A percentile compares a stretch with the other conserved stretches of the same genome.
Evolutionary conservation across 2,113 vertebrate genomes (phyloP).

Genomic region (Phylloscopus trochiloides): DNA sequence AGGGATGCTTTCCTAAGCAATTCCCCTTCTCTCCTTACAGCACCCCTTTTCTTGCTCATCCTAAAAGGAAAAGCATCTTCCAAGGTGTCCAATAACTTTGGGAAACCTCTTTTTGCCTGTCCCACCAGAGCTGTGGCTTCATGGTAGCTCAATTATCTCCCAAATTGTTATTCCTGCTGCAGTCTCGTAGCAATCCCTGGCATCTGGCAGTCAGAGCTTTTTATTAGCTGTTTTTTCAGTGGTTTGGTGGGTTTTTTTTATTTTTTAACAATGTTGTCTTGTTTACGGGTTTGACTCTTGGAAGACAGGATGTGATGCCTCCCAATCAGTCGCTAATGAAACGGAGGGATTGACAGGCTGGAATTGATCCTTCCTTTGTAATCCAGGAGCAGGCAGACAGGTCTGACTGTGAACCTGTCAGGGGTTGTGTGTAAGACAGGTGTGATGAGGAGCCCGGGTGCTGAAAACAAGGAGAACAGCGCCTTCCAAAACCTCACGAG

Average conservation of each 20-base stretch:
- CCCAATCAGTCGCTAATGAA: slow-evolving; percentile 31
- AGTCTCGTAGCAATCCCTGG: neutral
- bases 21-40: neutral
- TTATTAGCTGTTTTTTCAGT: neutral
- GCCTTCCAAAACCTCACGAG: neutral
- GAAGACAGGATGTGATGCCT: slow-evolving; percentile 1
- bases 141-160: slow-evolving; percentile 32
- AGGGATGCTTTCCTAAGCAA: neutral
- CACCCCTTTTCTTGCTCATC: neutral
- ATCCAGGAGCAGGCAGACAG: neutral
- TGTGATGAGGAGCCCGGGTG: neutral
- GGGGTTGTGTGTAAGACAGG: slow-evolving; percentile 37
- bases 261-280: neutral
- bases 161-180: neutral
- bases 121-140: neutral
- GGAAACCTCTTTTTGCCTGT: neutral
- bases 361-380: slow-evolving; percentile 60
- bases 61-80: neutral
- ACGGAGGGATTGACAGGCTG: slow-evolving; percentile 31
- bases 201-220: neutral
- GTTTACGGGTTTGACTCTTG: slow-evolving; percentile 6
- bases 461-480: slow-evolving; percentile 20
- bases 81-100: neutral
- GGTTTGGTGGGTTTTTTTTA: neutral
- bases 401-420: slow-evolving; percentile 40